Conservation (phyloP, 1,140 invertebrate species). For the Panagrolaimus sp. region DNA sequence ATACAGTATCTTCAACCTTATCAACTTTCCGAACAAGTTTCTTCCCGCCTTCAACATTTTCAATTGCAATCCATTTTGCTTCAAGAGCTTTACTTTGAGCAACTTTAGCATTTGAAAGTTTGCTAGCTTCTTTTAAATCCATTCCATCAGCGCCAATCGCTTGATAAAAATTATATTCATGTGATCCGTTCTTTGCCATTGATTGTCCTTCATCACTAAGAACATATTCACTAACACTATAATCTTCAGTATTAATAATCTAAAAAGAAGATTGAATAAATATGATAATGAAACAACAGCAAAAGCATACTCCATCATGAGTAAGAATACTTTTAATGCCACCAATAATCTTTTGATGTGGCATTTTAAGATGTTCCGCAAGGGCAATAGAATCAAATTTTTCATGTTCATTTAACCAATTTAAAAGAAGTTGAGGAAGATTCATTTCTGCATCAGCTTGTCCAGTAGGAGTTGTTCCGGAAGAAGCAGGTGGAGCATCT, state of each 20-base stretch:
- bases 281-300: not conserved
- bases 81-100: slow-evolving; percentile 94
- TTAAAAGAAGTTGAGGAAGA: slow-evolving; percentile 27
- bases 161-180: slow-evolving; percentile 81
- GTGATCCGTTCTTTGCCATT: slow-evolving; percentile 76
- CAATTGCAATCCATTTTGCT: slow-evolving; percentile 81
- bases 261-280: slow-evolving; percentile 55
- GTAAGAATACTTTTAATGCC: slow-evolving; percentile 87
- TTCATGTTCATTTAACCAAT: slow-evolving; percentile 60
- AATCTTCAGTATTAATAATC: slow-evolving; percentile 69
- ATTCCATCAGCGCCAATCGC: slow-evolving; percentile 74
- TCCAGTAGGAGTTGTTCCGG: too few species aligned
- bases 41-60: slow-evolving; percentile 68
- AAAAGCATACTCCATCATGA: slow-evolving; percentile 69
- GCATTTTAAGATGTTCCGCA: slow-evolving; percentile 70
- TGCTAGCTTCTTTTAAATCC: slow-evolving; percentile 73
- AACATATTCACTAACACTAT: slow-evolving; percentile 66
- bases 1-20: slow-evolving; percentile 71
- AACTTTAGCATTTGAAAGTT: slow-evolving; percentile 79
- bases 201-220: slow-evolving; percentile 84
- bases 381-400: slow-evolving; percentile 71
- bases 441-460: slow-evolving; percentile 20
- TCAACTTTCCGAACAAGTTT: slow-evolving; percentile 62
- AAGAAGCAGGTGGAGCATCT: not conserved
- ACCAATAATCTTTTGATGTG: slow-evolving; percentile 92